These are phyloP conservation scores for Thaleichthys pacificus DNA, from an alignment of 2,797 vertebrate genomes.

Conservation along the genomic window DNA sequence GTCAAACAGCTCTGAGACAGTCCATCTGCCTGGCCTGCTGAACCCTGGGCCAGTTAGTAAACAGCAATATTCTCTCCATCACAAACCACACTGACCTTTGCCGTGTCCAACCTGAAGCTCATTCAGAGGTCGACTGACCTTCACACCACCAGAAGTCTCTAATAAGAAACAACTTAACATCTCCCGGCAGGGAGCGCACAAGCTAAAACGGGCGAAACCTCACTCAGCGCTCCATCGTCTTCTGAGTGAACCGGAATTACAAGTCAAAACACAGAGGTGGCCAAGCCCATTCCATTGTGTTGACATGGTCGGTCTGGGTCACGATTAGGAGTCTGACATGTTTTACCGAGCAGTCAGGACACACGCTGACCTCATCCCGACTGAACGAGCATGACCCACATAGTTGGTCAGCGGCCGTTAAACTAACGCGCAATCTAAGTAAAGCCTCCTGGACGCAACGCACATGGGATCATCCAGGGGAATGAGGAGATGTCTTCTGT, in stretches of 20 bases:
- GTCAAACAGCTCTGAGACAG: conserved; percentile 54
- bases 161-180: background rate
- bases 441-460: conserved; percentile 15
- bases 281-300: background rate
- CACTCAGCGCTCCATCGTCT: no score
- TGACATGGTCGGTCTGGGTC: background rate
- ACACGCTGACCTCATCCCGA: conserved; percentile 3
- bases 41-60: conserved; percentile 47
- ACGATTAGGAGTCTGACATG: background rate
- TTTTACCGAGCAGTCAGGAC: background rate
- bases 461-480: conserved; percentile 18
- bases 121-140: conserved; percentile 19
- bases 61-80: conserved; percentile 13
- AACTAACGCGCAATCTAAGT: conserved; percentile 16
- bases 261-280: background rate
- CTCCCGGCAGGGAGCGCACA: background rate
- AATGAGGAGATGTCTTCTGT: conserved; percentile 32
- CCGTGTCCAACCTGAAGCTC: conserved; percentile 38
- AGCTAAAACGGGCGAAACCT: background rate
- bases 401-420: conserved; percentile 16
- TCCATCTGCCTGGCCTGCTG: conserved; percentile 37
- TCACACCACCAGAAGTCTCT: background rate
- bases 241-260: no score
- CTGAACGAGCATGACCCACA: background rate
- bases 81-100: conserved; percentile 36